phyloP scores from a whole-genome alignment of 2,888 invertebrate species.

The Drosophila meridiana region DNA sequence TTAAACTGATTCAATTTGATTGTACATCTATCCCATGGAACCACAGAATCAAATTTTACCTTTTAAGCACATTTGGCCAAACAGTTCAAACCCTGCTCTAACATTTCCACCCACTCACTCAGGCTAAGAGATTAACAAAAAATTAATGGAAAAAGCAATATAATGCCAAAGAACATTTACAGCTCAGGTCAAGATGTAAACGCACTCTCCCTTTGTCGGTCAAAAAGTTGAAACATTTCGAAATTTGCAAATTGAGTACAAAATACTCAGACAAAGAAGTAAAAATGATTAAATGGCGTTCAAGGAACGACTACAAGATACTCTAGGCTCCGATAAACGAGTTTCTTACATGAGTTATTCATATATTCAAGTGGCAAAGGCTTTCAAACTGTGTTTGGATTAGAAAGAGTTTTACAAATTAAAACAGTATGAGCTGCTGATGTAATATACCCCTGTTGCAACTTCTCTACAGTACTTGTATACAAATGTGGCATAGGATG shows the following conservation, averaged over 20 bases:
- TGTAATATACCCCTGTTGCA: neutral
- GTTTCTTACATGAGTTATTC: fast-evolving
- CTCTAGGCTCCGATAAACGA: neutral
- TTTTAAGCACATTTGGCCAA: too few species aligned
- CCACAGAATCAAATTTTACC: neutral
- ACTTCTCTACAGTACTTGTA: neutral
- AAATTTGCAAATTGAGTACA: constrained; percentile 61
- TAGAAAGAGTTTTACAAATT: neutral
- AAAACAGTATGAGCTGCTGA: neutral
- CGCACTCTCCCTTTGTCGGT: constrained; percentile 4
- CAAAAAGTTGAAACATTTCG: constrained; percentile 49
- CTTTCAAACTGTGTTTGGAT: fast-evolving
- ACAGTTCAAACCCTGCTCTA: neutral
- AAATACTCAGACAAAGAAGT: constrained; percentile 29
- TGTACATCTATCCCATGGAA: neutral
- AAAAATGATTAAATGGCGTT: neutral
- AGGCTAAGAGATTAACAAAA: constrained; percentile 6
- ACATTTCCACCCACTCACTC: neutral
- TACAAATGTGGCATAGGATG: constrained; percentile 2
- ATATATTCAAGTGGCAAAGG: neutral
- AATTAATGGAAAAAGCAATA: constrained; percentile 15
- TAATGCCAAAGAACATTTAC: constrained; percentile 1
- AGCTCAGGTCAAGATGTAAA: constrained; percentile 11
- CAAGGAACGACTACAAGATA: neutral
- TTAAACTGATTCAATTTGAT: neutral